Conservation (phyloP, 1,140 invertebrate species). For the Heliconius congener region DNA sequence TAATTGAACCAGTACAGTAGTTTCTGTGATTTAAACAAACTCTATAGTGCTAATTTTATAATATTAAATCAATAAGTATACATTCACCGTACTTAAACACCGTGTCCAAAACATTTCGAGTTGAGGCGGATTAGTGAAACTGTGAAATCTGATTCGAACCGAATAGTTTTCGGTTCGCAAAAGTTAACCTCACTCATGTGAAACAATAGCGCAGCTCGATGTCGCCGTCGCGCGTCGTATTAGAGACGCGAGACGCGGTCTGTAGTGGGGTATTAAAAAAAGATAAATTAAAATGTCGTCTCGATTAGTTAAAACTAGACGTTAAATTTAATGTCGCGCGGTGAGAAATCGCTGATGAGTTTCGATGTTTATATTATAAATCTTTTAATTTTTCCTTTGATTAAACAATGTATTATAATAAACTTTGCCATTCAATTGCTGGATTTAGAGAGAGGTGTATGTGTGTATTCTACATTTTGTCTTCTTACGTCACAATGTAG, state of each 20-base stretch:
- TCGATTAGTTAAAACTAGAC: slow-evolving; percentile 1
- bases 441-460: neutral
- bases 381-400: no score
- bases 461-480: neutral
- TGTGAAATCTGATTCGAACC: neutral
- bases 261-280: neutral
- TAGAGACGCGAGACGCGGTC: neutral
- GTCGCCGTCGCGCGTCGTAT: neutral
- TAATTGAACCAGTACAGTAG: no score
- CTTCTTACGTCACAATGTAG: neutral
- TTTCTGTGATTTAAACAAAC: no score
- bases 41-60: no score
- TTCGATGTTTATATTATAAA: no score
- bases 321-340: neutral
- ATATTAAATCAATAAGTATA: no score
- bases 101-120: neutral
- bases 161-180: neutral
- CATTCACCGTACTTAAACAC: no score
- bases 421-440: neutral
- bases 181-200: slow-evolving; percentile 4
- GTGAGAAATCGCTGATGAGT: neutral
- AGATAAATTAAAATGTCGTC: slow-evolving; percentile 3
- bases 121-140: neutral
- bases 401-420: no score
- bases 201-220: neutral